These are phyloP conservation scores for Enteromius argenteus DNA, from an alignment of 2,797 vertebrate species.

Conservation along the genomic window DNA sequence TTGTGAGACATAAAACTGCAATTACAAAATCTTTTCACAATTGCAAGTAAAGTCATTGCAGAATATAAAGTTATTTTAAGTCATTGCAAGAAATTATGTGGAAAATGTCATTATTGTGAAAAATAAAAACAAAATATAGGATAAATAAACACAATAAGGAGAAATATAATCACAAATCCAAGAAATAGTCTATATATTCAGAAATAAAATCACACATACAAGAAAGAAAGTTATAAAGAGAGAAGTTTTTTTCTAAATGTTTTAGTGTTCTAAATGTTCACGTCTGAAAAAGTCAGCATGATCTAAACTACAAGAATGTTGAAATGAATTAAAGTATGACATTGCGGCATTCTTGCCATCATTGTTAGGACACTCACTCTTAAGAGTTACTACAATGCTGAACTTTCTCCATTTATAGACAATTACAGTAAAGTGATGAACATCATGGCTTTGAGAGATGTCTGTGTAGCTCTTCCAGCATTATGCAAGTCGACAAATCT, in stretches of 20 bases:
- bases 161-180: not conserved
- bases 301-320: not conserved
- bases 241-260: not conserved
- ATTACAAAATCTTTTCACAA: not conserved
- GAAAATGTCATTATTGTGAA: not conserved
- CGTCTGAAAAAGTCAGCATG: not conserved
- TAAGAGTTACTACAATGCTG: not conserved
- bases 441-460: not conserved
- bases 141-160: not conserved
- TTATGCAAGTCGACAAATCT: not conserved
- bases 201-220: not conserved
- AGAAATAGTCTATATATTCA: not conserved
- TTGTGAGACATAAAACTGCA: not conserved
- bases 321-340: not conserved
- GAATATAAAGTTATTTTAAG: not conserved
- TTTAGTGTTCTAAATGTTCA: too few species aligned
- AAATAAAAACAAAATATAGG: not conserved
- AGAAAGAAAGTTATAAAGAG: not conserved
- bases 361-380: not conserved
- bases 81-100: not conserved
- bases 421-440: not conserved
- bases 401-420: conserved; percentile 16
- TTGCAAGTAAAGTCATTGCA: not conserved
- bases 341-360: too few species aligned
- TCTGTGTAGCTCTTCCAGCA: not conserved